These are phyloP conservation scores for Megatriorchis doriae DNA, from an alignment of 2,113 vertebrate species.

Conservation along the genomic window DNA sequence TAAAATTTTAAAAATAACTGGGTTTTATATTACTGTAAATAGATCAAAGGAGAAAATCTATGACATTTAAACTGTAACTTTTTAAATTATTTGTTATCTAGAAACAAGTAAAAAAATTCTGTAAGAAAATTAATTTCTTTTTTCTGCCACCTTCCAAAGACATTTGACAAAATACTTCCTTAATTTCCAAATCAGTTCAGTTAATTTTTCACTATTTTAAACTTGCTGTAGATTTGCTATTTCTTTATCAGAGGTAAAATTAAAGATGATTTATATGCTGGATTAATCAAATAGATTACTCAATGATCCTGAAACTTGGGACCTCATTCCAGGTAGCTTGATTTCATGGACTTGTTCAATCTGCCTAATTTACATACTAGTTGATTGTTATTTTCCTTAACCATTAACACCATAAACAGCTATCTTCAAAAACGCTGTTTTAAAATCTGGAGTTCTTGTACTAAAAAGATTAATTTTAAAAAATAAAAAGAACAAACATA, in stretches of 20 bases:
- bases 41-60: not conserved
- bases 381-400: not conserved
- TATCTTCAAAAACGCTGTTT: not conserved
- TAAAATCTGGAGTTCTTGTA: not conserved
- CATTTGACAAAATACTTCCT: not conserved
- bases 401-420: not conserved
- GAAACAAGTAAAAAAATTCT: not conserved
- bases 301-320: not conserved
- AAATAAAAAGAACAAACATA: not conserved
- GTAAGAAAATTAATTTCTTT: not conserved
- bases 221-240: not conserved
- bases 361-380: not conserved
- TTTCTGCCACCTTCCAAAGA: not conserved
- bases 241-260: not conserved
- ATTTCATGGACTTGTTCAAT: not conserved
- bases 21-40: not conserved
- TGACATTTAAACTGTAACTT: not conserved
- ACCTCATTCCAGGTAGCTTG: not conserved
- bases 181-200: not conserved
- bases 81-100: not conserved
- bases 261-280: not conserved
- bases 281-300: not conserved
- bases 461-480: not conserved
- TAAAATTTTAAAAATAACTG: not conserved
- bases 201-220: not conserved